Evolutionary conservation across 1,140 invertebrate genomes (phyloP), one percentile per base, ranked within the genome.

Genomic region (Drosophila burlai): DNA sequence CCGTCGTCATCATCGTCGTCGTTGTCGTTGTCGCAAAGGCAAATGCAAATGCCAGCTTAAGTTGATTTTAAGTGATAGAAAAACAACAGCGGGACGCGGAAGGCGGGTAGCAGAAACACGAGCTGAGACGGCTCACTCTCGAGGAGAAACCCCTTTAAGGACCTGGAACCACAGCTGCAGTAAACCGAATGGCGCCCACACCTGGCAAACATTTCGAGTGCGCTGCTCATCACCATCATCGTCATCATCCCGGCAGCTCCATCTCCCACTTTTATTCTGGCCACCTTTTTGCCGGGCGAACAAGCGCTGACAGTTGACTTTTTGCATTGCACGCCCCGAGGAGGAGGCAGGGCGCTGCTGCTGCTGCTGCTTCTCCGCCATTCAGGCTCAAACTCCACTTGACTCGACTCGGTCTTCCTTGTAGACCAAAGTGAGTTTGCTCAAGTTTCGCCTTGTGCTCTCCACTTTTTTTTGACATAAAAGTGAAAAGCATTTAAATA

Each of bases 401-500:
- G 78, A 90, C 85, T 74, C 74, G 61, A 62, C 74, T 74, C 40
- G 50, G 42, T 43, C 75, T 76, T 79, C 61, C 43, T 64, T 65
- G 73, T 76, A 61, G 61, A 80, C 78, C 76, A 81, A 80, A 89
- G 81, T 84, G 81, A 85, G 79, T 90, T 84, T 84, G 79, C 76
- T 89, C 85, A 89, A 90, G 85, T 86, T 80, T 80, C 71, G 67
- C 42, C 71, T 73, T 73, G 54, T 61, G 29, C 71, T 60, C 67
- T 72, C 36, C 65, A 42, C 52, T 43, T 60, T 61, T 43, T 57
- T 82, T 68, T 79, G 67, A 90, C 81, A 85, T 90, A 90, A 90
- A 90, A 90, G 85, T 90, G 85, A 90, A 90, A 90, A 90, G 85
- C 85, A 90, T 90, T 89, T 90, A 90, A 90, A 90, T 90, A 89